Percentiles rank a stretch among this genome's conserved stretches.
These are phyloP conservation scores for Aplysina aerophoba DNA, from an alignment of 37 sponge, comb jelly and placozoan species.

Conservation along the genomic window DNA sequence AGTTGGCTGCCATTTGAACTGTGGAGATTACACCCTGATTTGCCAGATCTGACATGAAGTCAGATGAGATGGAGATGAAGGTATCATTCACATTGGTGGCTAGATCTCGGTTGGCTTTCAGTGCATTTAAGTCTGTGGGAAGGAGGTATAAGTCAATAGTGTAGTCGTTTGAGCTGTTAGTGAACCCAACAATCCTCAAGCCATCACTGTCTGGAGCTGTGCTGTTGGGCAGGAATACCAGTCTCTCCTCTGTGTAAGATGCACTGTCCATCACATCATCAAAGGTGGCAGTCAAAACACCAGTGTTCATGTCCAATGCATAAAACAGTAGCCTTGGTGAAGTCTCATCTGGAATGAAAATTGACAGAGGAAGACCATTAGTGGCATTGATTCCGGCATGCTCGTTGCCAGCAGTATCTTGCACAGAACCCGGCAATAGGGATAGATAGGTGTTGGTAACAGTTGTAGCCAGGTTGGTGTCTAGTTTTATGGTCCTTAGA, in stretches of 20 bases:
- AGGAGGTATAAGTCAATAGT: slow-evolving; percentile 48
- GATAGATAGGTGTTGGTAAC: slow-evolving; percentile 57
- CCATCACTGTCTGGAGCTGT: not conserved
- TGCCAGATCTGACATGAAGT: slow-evolving; percentile 76
- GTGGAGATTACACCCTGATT: slow-evolving; percentile 42
- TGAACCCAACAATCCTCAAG: slow-evolving; percentile 57
- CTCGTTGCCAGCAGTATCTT: slow-evolving; percentile 67
- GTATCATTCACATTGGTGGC: slow-evolving; percentile 60
- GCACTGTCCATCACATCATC: slow-evolving; percentile 67
- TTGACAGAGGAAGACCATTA: not conserved
- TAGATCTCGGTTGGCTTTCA: slow-evolving; percentile 68
- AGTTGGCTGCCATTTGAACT: slow-evolving; percentile 37
- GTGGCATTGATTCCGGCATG: slow-evolving; percentile 35
- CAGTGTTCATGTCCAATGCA: slow-evolving; percentile 74
- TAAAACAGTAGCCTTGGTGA: slow-evolving; percentile 66
- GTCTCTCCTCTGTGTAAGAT: slow-evolving; percentile 42
- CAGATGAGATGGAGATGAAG: slow-evolving; percentile 67
- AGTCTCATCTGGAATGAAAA: slow-evolving; percentile 60
- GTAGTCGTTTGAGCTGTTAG: slow-evolving; percentile 67
- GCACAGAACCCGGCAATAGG: slow-evolving; percentile 47
- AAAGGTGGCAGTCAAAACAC: slow-evolving; percentile 58
- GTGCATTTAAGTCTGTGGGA: slow-evolving; percentile 71
- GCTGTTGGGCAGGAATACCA: slow-evolving; percentile 8
- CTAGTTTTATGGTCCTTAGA: slow-evolving; percentile 70
- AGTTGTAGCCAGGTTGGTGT: slow-evolving; percentile 40